Evolutionary conservation across 2,888 invertebrate species (phyloP).

Genomic region (Tolmerus cingulatus): DNA sequence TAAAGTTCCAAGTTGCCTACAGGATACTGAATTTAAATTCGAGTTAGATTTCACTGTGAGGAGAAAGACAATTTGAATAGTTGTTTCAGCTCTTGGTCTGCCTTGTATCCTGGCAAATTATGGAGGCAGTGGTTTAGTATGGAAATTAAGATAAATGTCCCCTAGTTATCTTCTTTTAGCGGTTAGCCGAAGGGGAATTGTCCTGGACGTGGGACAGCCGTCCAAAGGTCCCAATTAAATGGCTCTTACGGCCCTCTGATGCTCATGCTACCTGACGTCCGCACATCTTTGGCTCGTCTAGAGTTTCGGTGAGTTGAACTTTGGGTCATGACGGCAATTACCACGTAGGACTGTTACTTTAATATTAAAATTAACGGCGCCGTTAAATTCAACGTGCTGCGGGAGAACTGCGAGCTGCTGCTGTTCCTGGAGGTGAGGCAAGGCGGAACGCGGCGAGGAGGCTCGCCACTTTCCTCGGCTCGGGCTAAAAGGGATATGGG

Average conservation of each 20-base stretch:
- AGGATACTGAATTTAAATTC: too few species aligned
- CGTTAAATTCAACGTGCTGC: constrained; percentile 43
- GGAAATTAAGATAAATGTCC: constrained; percentile 1
- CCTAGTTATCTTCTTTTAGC: neutral
- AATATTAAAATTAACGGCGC: constrained; percentile 49
- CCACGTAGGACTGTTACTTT: constrained; percentile 45
- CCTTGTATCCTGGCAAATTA: neutral
- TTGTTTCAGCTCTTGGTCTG: neutral
- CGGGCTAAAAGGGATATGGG: constrained; percentile 31
- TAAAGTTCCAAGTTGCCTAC: too few species aligned
- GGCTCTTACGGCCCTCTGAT: constrained; percentile 25
- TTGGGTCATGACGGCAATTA: constrained; percentile 46
- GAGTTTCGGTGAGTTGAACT: constrained; percentile 2
- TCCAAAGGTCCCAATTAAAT: constrained; percentile 6
- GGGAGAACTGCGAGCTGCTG: neutral
- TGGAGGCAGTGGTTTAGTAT: neutral
- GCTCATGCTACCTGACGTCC: neutral
- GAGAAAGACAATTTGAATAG: neutral
- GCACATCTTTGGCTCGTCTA: constrained; percentile 1
- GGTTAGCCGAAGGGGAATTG: neutral
- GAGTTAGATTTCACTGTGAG: neutral
- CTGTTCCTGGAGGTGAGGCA: neutral
- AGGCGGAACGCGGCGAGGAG: constrained; percentile 41
- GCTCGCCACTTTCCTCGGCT: neutral
- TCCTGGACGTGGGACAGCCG: neutral